Base-by-base conservation (phyloP, 2,888 invertebrate genomes). In the Linnaemya vulpina region DNA sequence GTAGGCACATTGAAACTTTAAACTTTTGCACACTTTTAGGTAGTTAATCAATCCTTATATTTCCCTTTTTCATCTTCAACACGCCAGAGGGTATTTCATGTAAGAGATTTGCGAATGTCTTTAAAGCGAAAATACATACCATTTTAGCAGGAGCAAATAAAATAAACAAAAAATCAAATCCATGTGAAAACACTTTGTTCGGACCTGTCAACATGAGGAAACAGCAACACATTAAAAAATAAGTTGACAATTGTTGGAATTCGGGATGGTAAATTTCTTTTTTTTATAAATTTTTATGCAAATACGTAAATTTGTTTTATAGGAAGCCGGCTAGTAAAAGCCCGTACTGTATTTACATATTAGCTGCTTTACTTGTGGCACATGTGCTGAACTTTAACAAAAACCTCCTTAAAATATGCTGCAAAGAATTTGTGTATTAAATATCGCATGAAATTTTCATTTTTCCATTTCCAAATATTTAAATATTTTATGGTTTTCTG, bases 191-290 rank as follows among this genome's bases (percentile, higher is more conserved):
- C 9, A 22, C 22, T 53, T 53, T 22, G 20, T 5, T 20, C 20
- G 17, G n/a, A 20, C n/a, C n/a, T 51, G 20, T 51, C 20, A 20
- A 20, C 17, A 10, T 10, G 1, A 9, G 9, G 8, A 51, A 51
- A 10, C 17, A 20, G 51, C 20, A 9, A 20, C 17, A 30, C 11
- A n/a, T 55, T 55, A 15, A 1, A 40, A 62, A 40, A 40, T 62
- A n/a, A 62, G 20, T 58, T 58, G 58, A n/a, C 58, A 58, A 58
- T 35, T 30, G 58, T 30, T 55, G 38, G 38, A 55, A 55, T 55
- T 55, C 25, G 13, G 7, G 13, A 25, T 22, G 11, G 22, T 25
- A 9, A 25, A 4, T 53, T 25, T 13, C 3, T 60, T 60, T 30
- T 30, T 30, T 30, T 30, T 30, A 3, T 3, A 30, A 38, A 38